Evolutionary conservation across 2,888 invertebrate species (phyloP).

Genomic region (Alviniconcha strummeri): DNA sequence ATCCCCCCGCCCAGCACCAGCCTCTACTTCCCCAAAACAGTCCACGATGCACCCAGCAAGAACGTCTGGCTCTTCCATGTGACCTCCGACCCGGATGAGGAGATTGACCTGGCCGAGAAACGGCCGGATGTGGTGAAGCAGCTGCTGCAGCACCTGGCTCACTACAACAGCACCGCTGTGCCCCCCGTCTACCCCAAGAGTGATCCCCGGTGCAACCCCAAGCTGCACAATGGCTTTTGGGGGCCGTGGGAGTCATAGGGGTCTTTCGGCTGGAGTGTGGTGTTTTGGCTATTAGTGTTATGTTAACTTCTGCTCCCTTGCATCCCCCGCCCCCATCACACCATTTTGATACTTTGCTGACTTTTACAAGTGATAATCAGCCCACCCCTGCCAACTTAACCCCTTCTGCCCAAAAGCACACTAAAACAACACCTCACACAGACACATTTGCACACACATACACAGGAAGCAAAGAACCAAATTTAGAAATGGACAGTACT

Average conservation of each 20-base stretch:
- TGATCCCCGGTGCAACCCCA: constrained; percentile 63
- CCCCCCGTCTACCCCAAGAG: constrained; percentile 59
- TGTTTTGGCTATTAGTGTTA: no score
- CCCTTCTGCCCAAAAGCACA: no score
- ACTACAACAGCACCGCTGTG: constrained; percentile 65
- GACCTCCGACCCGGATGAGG: constrained; percentile 62
- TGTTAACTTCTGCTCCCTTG: no score
- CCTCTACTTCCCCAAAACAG: background rate
- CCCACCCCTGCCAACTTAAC: no score
- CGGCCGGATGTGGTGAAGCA: constrained; percentile 53
- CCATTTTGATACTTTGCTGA: no score
- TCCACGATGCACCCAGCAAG: constrained; percentile 46
- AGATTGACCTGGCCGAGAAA: constrained; percentile 57
- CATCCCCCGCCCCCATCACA: no score
- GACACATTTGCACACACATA: no score
- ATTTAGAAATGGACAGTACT: no score
- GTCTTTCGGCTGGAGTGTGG: no score
- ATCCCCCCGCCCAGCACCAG: constrained; percentile 26
- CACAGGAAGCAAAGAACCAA: no score
- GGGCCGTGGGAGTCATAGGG: constrained; percentile 63
- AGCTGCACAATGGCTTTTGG: constrained; percentile 65
- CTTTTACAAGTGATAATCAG: no score
- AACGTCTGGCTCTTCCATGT: constrained; percentile 71
- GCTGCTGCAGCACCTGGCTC: constrained; percentile 56
- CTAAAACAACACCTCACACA: no score